phyloP scores from a whole-genome alignment of 2,888 invertebrate genomes.

The Nomada lathburiana region DNA sequence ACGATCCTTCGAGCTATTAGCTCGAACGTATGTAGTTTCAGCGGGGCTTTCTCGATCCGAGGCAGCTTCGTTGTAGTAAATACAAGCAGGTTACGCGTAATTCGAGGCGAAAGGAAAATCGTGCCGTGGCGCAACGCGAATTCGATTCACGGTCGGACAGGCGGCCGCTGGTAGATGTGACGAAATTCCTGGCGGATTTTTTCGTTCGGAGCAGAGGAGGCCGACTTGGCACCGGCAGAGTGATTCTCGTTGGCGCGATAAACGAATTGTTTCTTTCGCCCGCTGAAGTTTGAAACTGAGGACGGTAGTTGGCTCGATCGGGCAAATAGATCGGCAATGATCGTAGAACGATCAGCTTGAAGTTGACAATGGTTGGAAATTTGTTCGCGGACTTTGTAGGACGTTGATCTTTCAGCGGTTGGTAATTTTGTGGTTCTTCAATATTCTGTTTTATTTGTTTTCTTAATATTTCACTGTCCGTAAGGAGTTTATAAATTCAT shows the following conservation, averaged over 20 bases:
- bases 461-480: too few relatives aligned
- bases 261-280: conserved; percentile 19
- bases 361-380: neutral
- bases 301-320: conserved; percentile 1
- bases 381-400: too few relatives aligned
- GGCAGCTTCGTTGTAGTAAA: conserved; percentile 4
- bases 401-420: too few relatives aligned
- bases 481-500: too few relatives aligned
- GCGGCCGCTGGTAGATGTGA: conserved; percentile 26
- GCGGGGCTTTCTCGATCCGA: conserved; percentile 22
- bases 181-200: conserved; percentile 41
- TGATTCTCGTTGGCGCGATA: conserved; percentile 1
- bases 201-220: conserved; percentile 16
- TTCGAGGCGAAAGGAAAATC: conserved; percentile 49
- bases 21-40: neutral
- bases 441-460: too few relatives aligned
- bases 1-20: neutral
- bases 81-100: conserved; percentile 15
- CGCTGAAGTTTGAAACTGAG: conserved; percentile 14
- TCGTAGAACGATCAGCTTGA: neutral
- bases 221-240: conserved; percentile 1
- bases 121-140: conserved; percentile 35
- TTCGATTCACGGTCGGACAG: conserved; percentile 51
- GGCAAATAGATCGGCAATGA: neutral
- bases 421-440: too few relatives aligned